These are phyloP conservation scores for Phrixothrix hirtus DNA, from an alignment of 2,888 invertebrate genomes.

Conservation along the genomic window DNA sequence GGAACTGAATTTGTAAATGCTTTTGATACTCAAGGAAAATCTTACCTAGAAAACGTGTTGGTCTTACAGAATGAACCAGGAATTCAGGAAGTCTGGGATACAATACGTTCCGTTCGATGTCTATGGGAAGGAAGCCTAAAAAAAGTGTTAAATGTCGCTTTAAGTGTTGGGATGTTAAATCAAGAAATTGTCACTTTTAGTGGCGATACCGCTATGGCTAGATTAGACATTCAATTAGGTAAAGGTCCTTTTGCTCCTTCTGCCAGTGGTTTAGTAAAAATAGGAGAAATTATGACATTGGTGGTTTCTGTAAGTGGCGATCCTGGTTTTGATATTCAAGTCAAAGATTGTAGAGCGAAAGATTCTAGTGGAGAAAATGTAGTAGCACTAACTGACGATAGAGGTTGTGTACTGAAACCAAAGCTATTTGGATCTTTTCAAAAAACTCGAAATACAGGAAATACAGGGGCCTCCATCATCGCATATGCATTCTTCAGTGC, in stretches of 20 bases:
- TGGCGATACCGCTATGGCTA: slow-evolving; percentile 81
- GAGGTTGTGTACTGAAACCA: slow-evolving; percentile 77
- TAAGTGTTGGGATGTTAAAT: slow-evolving; percentile 78
- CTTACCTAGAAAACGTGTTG: slow-evolving; percentile 77
- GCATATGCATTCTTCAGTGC: slow-evolving; percentile 80
- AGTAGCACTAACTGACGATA: slow-evolving; percentile 72
- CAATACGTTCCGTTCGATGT: slow-evolving; percentile 75
- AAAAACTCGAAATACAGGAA: slow-evolving; percentile 74
- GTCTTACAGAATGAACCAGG: slow-evolving; percentile 79
- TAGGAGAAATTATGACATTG: slow-evolving; percentile 80
- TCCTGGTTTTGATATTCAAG: slow-evolving; percentile 76
- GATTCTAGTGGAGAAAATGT: slow-evolving; percentile 69
- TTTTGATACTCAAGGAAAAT: slow-evolving; percentile 75
- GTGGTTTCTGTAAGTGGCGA: slow-evolving; percentile 80
- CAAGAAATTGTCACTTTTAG: slow-evolving; percentile 82
- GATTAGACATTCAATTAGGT: slow-evolving; percentile 76
- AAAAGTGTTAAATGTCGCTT: slow-evolving; percentile 72
- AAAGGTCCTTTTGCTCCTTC: slow-evolving; percentile 76
- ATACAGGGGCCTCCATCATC: slow-evolving; percentile 72
- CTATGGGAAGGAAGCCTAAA: slow-evolving; percentile 81
- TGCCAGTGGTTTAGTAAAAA: slow-evolving; percentile 77
- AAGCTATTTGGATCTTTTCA: slow-evolving; percentile 83
- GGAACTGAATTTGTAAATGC: slow-evolving; percentile 80
- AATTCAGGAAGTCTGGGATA: slow-evolving; percentile 78
- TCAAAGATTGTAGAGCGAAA: slow-evolving; percentile 75